phyloP scores from a whole-genome alignment of 2,113 vertebrate species.

The Vidua chalybeata region DNA sequence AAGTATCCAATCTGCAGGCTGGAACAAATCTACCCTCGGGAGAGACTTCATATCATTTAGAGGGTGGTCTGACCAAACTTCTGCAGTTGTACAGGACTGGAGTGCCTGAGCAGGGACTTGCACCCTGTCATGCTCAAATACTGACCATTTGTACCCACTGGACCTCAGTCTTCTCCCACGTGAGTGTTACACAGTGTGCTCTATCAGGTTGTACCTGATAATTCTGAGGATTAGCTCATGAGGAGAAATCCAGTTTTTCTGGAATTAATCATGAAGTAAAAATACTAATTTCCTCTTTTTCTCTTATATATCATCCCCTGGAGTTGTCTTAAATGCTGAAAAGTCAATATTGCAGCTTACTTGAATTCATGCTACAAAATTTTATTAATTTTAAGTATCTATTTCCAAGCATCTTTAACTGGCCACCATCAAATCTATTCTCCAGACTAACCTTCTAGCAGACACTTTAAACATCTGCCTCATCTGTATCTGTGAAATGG shows the following conservation, averaged over 20 bases:
- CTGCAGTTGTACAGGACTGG: background rate
- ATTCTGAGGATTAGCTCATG: background rate
- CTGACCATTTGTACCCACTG: background rate
- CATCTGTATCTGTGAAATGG: background rate
- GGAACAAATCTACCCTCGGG: slow-evolving; percentile 21
- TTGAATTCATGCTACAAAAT: background rate
- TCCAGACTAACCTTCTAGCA: background rate
- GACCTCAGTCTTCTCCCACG: background rate
- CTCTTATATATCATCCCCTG: background rate
- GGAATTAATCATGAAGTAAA: background rate
- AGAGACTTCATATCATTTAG: background rate
- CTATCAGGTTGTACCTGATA: background rate
- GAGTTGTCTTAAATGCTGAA: background rate
- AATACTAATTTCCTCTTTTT: background rate
- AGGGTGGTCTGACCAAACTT: slow-evolving; percentile 37
- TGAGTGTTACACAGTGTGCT: background rate
- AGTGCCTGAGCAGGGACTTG: background rate
- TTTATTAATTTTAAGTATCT: background rate
- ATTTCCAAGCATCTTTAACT: background rate
- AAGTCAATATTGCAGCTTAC: background rate
- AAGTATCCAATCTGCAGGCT: slow-evolving; percentile 20
- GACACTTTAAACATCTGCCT: background rate
- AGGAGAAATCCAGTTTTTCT: background rate
- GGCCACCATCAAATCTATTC: background rate
- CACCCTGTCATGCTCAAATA: background rate